These are phyloP conservation scores for Adelges cooleyi DNA, from an alignment of 1,140 invertebrate genomes.

Conservation along the genomic window DNA sequence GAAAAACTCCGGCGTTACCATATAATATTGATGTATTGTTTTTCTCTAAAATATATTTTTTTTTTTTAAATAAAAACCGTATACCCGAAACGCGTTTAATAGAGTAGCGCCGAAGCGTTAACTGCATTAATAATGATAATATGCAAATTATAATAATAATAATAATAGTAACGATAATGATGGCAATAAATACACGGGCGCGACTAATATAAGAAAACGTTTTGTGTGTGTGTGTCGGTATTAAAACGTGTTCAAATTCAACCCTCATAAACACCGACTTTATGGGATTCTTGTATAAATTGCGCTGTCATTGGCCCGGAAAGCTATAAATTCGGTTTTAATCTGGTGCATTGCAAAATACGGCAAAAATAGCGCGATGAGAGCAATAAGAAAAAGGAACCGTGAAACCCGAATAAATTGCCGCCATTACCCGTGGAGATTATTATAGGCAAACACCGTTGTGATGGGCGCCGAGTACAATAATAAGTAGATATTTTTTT, in stretches of 20 bases:
- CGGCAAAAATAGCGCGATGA: background rate
- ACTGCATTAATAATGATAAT: background rate
- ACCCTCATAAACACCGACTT: constrained; percentile 27
- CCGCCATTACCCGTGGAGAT: too few species aligned
- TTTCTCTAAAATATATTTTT: too few species aligned
- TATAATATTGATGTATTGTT: too few species aligned
- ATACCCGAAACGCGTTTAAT: too few species aligned
- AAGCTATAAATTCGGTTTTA: constrained; percentile 23
- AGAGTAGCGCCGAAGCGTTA: too few species aligned
- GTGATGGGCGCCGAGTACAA: too few species aligned
- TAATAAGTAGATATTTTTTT: too few species aligned
- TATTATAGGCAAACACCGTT: too few species aligned
- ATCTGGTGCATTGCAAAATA: background rate
- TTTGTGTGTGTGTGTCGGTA: constrained; percentile 23
- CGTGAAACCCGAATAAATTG: too few species aligned
- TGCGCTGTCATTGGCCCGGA: constrained; percentile 20
- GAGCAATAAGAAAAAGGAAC: background rate
- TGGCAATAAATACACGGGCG: constrained; percentile 10
- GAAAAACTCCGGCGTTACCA: too few species aligned
- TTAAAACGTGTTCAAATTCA: constrained; percentile 23
- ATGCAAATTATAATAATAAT: background rate
- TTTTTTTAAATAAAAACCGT: too few species aligned
- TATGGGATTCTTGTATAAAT: constrained; percentile 24
- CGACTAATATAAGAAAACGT: constrained; percentile 26
- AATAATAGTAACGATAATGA: constrained; percentile 16